These are phyloP conservation scores for Archegozetes longisetosus DNA, from an alignment of 1,140 invertebrate genomes.

Conservation along the genomic window DNA sequence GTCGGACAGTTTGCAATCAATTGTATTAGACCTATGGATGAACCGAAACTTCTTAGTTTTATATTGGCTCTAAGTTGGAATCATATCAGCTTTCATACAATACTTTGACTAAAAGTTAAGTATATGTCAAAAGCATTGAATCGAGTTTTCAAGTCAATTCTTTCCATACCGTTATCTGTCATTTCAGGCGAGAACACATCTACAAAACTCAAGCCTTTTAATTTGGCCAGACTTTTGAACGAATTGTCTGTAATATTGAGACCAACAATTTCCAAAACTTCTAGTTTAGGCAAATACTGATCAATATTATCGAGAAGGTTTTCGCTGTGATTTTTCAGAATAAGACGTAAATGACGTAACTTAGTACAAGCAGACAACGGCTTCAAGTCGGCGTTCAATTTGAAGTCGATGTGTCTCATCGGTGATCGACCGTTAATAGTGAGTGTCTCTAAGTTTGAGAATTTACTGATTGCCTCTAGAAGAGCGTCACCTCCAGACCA, in stretches of 20 bases:
- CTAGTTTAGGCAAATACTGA: not conserved
- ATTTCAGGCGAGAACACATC: constrained; percentile 10
- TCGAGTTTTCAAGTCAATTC: too few species aligned
- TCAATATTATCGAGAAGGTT: not conserved
- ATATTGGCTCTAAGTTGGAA: too few species aligned
- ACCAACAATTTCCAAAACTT: constrained; percentile 9
- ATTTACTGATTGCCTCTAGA: constrained; percentile 1
- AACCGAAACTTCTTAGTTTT: too few species aligned
- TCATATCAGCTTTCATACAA: too few species aligned
- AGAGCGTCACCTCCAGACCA: constrained; percentile 5
- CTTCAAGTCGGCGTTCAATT: not conserved
- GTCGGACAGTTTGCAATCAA: not conserved
- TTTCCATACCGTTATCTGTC: constrained; percentile 8
- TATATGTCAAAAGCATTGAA: too few species aligned
- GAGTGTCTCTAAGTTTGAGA: not conserved
- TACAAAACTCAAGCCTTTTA: constrained; percentile 2
- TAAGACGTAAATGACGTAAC: constrained; percentile 1
- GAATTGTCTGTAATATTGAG: constrained; percentile 6
- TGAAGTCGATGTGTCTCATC: constrained; percentile 12
- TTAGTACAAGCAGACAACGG: constrained; percentile 2
- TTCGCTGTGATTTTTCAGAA: constrained; percentile 9
- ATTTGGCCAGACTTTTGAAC: not conserved
- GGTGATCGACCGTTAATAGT: constrained; percentile 12
- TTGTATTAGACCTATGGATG: not conserved
- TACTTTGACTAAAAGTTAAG: too few species aligned